A percentile compares a stretch with the other conserved stretches of the same genome.
phyloP scores from a whole-genome alignment of 1,140 invertebrate species.

The Battus philenor region DNA sequence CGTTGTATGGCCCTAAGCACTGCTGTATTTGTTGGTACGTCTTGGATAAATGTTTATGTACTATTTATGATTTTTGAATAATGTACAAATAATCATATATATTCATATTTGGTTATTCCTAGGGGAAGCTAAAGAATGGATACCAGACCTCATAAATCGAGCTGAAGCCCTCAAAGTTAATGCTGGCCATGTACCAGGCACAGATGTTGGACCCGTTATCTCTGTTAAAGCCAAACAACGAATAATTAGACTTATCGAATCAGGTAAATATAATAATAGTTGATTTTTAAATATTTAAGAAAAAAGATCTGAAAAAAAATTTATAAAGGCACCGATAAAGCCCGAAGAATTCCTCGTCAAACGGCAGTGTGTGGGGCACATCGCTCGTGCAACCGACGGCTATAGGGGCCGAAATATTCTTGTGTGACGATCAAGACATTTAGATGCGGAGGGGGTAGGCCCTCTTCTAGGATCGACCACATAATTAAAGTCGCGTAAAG shows the following conservation, averaged over 20 bases:
- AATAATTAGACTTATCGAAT: conserved; percentile 91
- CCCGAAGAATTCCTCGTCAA: too few species aligned
- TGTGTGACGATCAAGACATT: too few species aligned
- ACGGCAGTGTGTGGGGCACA: too few species aligned
- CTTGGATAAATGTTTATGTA: background rate
- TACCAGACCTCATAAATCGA: conserved; percentile 92
- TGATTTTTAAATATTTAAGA: too few species aligned
- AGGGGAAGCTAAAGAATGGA: conserved; percentile 93
- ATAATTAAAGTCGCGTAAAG: too few species aligned
- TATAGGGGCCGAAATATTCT: too few species aligned
- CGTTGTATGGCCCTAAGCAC: conserved; percentile 99
- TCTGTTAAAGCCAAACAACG: conserved; percentile 92
- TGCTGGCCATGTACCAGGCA: conserved; percentile 91
- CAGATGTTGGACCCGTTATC: conserved; percentile 99
- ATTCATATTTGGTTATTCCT: conserved; percentile 15
- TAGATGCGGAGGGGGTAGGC: too few species aligned
- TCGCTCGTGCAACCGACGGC: too few species aligned
- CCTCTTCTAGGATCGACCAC: too few species aligned
- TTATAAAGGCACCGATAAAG: too few species aligned
- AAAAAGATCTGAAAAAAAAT: too few species aligned
- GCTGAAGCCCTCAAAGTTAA: conserved; percentile 95
- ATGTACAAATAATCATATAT: background rate
- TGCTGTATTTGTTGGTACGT: conserved; percentile 93
- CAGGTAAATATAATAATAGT: too few species aligned
- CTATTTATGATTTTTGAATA: background rate